Base-by-base conservation (phyloP, 2,113 vertebrate genomes). In the Sorex araneus region DNA sequence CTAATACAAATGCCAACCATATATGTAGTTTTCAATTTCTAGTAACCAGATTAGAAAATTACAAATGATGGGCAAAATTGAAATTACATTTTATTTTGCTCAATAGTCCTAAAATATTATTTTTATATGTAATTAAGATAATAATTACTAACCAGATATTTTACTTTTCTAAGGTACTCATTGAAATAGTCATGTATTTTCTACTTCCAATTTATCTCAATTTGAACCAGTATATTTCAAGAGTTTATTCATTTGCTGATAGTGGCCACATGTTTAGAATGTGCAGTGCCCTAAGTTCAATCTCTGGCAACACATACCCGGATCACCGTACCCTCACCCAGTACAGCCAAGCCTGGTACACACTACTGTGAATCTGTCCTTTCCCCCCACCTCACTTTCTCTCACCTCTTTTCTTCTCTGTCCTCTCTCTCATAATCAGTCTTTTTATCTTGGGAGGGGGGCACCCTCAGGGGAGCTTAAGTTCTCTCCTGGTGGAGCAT, bases 11-110 rank as follows among this genome's bases (percentile, higher is more conserved):
- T 54, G 32, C 75, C 36, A 87, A 40, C 50, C 70, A 82, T 28
- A 34, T 63, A 40, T 6, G 28, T 27, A 67, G 45, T 75, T 90
- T 85, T 67, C 30, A 85, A 86, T 76, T 86, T 80, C 30, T 70
- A 21, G 15, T 82, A 81, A 6, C 36, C 45, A 45, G 15, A 25
- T 74, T 64, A 30, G 6, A 23, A 83, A 43, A 78, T 28, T 0
- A 6, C 43, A 90, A 71, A n/a, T n/a, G n/a, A n/a, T 79, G 45
- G 2, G 21, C 47, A 69, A 36, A 82, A 81, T 47, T 90, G 34
- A 74, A 88, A 84, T 78, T 64, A 54, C 60, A 70, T 60, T 89
- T 93, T 77, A 88, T 34, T 83, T 78, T 89, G 78, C 16, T 12
- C 0, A 81, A n/a, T 57, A 64, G 30, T 70, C 63, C 27, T 70